Conservation (phyloP, 30 jellyfish, hydroid and myxozoan genomes). For the Nemopilema nomurai region DNA sequence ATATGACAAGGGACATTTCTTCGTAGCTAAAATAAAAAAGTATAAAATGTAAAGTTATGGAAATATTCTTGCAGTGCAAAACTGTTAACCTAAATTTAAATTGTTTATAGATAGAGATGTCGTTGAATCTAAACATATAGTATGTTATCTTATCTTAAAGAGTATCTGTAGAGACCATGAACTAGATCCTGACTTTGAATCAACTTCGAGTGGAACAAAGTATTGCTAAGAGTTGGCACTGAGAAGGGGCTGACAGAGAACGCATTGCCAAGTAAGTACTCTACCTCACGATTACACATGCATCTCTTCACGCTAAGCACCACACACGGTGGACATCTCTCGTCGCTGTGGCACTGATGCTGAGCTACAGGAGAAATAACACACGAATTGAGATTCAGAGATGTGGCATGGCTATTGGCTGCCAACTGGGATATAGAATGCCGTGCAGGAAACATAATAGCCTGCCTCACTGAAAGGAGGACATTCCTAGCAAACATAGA, state of each 20-base stretch:
- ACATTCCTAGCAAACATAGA: too few species aligned
- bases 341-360: conserved; percentile 92
- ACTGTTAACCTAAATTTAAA: too few species aligned
- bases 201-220: too few species aligned
- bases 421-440: neutral
- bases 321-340: conserved; percentile 91
- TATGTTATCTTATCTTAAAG: too few species aligned
- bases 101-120: too few species aligned
- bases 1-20: conserved; percentile 84
- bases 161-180: too few species aligned
- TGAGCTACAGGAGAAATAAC: conserved; percentile 46
- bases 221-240: neutral
- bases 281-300: conserved; percentile 87
- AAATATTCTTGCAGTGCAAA: neutral
- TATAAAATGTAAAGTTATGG: neutral
- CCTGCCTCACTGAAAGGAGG: too few species aligned
- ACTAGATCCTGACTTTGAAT: too few species aligned
- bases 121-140: too few species aligned
- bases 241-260: neutral
- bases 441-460: too few species aligned
- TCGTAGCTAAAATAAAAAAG: conserved; percentile 53
- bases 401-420: neutral
- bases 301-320: conserved; percentile 75
- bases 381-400: neutral
- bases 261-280: neutral